Evolutionary conservation across 2,797 vertebrate species (phyloP).

Genomic region (Serranus cabrilla): DNA sequence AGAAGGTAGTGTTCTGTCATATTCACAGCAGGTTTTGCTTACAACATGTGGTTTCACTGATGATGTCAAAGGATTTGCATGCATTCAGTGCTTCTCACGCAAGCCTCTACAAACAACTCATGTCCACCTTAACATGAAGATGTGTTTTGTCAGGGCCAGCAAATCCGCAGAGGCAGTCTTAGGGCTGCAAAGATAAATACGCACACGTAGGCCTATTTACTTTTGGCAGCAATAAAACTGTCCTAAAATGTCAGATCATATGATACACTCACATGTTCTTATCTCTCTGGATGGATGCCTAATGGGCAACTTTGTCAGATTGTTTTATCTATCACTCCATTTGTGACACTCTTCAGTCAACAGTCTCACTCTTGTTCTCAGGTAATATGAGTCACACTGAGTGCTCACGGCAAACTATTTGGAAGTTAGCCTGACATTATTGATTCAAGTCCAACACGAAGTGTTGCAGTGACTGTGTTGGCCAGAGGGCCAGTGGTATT

Average conservation of each 20-base stretch:
- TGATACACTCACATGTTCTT: background rate
- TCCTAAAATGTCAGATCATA: background rate
- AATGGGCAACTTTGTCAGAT: background rate
- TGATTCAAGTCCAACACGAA: conserved; percentile 12
- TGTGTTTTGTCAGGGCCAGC: background rate
- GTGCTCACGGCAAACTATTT: background rate
- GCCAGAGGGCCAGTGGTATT: background rate
- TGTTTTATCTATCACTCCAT: background rate
- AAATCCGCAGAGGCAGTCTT: background rate
- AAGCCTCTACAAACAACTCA: background rate
- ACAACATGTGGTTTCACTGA: background rate
- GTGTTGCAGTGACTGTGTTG: conserved; percentile 5
- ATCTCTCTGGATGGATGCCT: background rate
- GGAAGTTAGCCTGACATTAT: background rate
- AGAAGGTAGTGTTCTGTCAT: too few species aligned
- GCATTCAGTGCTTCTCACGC: background rate
- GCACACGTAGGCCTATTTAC: background rate
- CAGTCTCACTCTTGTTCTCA: background rate
- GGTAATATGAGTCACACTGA: background rate
- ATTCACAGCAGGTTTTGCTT: background rate
- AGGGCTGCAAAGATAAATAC: background rate
- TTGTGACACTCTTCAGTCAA: background rate
- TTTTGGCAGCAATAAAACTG: background rate
- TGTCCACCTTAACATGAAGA: too few species aligned
- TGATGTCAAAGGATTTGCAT: background rate